Conservation (phyloP, 53 echinoderm and acorn worm species). For the Zoroaster sp. region DNA sequence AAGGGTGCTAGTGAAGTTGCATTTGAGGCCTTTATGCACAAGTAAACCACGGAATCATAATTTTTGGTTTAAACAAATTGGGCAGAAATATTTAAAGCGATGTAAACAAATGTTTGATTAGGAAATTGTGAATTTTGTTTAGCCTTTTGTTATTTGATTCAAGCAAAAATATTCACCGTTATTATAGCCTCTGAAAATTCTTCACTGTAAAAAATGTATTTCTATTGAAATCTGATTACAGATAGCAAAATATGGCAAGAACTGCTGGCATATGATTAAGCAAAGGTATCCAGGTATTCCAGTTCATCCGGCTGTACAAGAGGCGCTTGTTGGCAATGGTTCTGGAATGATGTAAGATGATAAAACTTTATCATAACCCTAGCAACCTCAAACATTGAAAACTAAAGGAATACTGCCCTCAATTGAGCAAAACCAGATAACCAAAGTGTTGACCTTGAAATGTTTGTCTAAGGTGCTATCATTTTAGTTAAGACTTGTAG, state of each 20-base stretch:
- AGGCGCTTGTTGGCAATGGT: slow-evolving; percentile 73
- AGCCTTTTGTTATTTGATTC: not conserved
- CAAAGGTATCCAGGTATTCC: slow-evolving; percentile 61
- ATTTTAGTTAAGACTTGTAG: not conserved
- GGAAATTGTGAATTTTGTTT: not conserved
- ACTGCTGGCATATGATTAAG: slow-evolving; percentile 61
- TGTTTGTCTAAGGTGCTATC: not conserved
- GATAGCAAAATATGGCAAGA: slow-evolving; percentile 78
- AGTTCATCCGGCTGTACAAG: slow-evolving; percentile 66
- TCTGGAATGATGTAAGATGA: slow-evolving; percentile 85
- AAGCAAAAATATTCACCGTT: no score
- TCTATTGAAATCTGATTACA: slow-evolving; percentile 6
- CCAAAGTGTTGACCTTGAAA: no score
- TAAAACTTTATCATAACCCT: not conserved
- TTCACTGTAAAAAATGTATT: not conserved
- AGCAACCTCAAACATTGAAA: not conserved
- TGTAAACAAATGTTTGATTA: not conserved
- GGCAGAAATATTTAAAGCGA: not conserved
- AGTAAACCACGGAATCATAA: not conserved
- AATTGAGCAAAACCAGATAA: no score
- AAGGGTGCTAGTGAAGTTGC: no score
- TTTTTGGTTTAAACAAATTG: not conserved
- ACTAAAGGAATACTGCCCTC: no score
- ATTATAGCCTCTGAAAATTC: no score
- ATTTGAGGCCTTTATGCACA: no score